phyloP scores from a whole-genome alignment of 64 coral and sea anemone genomes.

The Pocillopora damicornis region DNA sequence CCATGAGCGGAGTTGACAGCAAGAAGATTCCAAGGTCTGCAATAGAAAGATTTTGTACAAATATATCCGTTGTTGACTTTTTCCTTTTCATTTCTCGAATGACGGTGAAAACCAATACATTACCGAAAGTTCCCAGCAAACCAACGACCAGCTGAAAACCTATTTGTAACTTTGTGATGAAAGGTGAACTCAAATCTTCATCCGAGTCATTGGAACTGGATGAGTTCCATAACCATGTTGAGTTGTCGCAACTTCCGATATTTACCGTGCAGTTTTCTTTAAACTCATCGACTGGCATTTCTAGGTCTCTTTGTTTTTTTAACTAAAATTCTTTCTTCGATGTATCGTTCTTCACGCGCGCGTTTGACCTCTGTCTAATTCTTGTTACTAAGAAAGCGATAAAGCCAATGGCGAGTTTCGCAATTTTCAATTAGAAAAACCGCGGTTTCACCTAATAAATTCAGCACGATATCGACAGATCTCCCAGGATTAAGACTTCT shows the following conservation, averaged over 20 bases:
- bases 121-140: constrained; percentile 55
- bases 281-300: neutral
- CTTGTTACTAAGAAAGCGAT: no score
- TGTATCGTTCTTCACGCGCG: no score
- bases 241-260: neutral
- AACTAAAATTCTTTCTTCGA: no score
- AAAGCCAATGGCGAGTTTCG: no score
- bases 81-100: constrained; percentile 20
- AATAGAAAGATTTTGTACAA: constrained; percentile 52
- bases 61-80: constrained; percentile 40
- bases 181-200: neutral
- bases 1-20: constrained; percentile 18
- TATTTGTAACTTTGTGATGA: neutral
- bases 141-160: constrained; percentile 23
- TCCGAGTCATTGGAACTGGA: neutral
- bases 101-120: constrained; percentile 45
- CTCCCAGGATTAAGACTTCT: no score
- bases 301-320: neutral
- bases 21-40: constrained; percentile 54
- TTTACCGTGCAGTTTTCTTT: neutral
- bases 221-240: neutral
- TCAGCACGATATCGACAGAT: no score
- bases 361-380: no score
- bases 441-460: no score
- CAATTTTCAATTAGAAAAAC: no score